Evolutionary conservation across 2,888 invertebrate species (phyloP), one percentile per base, ranked within the genome.

Genomic region (Dasypolia templi): DNA sequence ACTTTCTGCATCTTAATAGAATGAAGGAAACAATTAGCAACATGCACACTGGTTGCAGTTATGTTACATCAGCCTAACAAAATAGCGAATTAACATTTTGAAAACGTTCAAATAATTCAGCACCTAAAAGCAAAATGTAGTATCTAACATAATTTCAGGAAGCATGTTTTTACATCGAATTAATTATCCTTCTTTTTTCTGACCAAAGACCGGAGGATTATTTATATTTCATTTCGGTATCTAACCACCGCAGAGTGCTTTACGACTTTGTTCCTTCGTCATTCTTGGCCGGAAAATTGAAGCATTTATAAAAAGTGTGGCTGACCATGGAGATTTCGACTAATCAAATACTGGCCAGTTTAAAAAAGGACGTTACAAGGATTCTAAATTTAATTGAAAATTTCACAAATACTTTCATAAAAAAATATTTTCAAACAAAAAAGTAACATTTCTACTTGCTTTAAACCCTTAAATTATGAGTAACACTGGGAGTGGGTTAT

Each of bases 231-330:
- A 85, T 87, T 81, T 66, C 67, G 55, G 75, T 74, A 83, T 80
- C 72, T 67, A 74, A 71, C 35, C 42, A 70, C 77, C 74, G n/a
- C 78, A 83, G 80, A 86, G 73, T 77, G 79, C 72, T 86, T 87
- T 81, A 85, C 73, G 67, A 74, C 71, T 83, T 81, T 77, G 75
- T 83, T 77, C 58, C 71, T 84, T 81, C 68, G 75, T 69, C 63
- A 75, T 77, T 76, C 78, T 81, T 72, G 70, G 71, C 61, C 66
- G 73, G 75, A 81, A 89, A 86, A 86, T 81, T 79, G 76, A 84
- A 85, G 82, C 59, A 87, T 87, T 89, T 70, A 76, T n/a, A 87
- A 88, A 88, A 89, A 88, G 85, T 88, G 89, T 83, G 72, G 66
- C 76, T 77, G 49, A 65, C 68, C 53, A 68, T 53, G 72, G 66